Conservation (phyloP, 2,888 invertebrate genomes). For the Platerodrilus igneus region DNA sequence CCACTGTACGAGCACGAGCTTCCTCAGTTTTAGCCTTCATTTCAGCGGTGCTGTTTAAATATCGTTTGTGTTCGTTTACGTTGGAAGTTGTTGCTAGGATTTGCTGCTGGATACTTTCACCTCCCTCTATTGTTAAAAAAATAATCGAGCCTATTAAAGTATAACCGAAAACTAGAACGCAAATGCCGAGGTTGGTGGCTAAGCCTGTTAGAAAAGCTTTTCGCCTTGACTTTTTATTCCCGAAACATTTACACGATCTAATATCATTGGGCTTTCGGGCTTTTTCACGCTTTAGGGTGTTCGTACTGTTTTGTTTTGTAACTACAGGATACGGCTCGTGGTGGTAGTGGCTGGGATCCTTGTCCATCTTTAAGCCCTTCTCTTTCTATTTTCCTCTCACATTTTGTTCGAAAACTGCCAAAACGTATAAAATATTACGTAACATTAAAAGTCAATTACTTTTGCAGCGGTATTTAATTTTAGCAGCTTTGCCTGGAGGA, state of each 20-base stretch:
- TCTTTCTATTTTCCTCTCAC: no score
- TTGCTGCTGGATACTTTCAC: conserved; percentile 52
- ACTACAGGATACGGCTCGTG: conserved; percentile 48
- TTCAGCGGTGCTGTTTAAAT: conserved; percentile 46
- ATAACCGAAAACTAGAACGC: conserved; percentile 74
- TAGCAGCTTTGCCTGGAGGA: no score
- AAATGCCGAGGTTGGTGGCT: conserved; percentile 77
- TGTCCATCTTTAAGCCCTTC: conserved; percentile 43
- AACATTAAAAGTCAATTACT: no score
- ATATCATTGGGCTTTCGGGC: conserved; percentile 42
- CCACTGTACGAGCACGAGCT: conserved; percentile 67
- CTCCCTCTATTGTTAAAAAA: conserved; percentile 79
- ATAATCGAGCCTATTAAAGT: conserved; percentile 72
- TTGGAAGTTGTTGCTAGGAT: conserved; percentile 55
- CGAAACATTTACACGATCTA: conserved; percentile 40
- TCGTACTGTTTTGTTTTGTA: conserved; percentile 35
- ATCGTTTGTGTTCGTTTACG: conserved; percentile 36
- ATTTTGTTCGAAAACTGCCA: no score
- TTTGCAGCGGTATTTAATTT: no score
- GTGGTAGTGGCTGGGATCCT: conserved; percentile 42
- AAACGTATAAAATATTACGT: no score
- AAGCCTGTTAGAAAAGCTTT: conserved; percentile 66
- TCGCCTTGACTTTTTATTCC: conserved; percentile 39
- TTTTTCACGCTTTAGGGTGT: conserved; percentile 43
- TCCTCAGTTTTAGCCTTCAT: conserved; percentile 51